Evolutionary conservation across 2,888 invertebrate genomes (phyloP), one percentile per base, ranked within the genome.

Genomic region (Amaurobius ferox): DNA sequence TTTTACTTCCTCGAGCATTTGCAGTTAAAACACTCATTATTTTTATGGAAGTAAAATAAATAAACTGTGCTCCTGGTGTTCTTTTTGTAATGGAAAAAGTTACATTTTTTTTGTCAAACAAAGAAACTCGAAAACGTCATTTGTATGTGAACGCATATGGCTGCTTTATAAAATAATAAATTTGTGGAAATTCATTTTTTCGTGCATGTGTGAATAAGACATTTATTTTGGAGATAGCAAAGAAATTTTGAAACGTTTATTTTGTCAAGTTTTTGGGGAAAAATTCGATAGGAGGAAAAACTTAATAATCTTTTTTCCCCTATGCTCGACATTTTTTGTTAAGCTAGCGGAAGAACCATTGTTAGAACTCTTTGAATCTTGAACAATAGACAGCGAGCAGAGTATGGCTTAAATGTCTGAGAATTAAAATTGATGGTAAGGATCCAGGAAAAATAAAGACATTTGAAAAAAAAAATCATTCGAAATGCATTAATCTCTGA

Each of bases 41-140:
- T 77, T 77, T 71, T 71, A 61, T 71, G 66, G 32, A 85, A 85
- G 55, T 78, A 35, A 78, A 85, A 85, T 85, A 85, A 85, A 85
- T 85, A 83, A 79, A 72, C 55, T 70, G 40, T n/a, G 11, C 40
- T 66, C 55, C 39, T 72, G 23, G 39, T 72, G 19, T 6, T 44
- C 30, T 29, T 40, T 68, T 28, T 30, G 40, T 39, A 61, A 40
- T 67, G 13, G 28, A 55, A 76, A 83, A 83, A 76, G 48, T 76
- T 71, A 76, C 61, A 73, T 39, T 61, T 73, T 72, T 55, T 55
- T 55, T 55, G 30, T 66, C 30, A 80, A 64, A 83, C 76, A 83
- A 83, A 71, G 71, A 32, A 55, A 61, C 76, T 83, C 62, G 76
- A 71, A 76, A 83, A 76, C 32, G 81, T 83, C 81, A 83, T 76